These are phyloP conservation scores for Popillia japonica DNA, from an alignment of 1,140 invertebrate genomes.

Conservation along the genomic window DNA sequence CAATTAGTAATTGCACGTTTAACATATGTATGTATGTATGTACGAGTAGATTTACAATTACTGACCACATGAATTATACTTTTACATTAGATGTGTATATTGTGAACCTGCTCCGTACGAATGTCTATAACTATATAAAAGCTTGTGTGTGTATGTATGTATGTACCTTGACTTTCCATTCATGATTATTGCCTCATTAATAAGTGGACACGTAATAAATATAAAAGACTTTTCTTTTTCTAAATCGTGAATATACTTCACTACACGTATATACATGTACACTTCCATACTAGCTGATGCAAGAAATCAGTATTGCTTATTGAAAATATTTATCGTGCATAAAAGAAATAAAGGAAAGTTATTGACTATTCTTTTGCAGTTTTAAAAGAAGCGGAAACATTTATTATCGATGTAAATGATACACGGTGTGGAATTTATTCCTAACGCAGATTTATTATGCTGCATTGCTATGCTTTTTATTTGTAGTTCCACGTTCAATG, in stretches of 20 bases:
- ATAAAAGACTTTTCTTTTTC: slow-evolving; percentile 33
- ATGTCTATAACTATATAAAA: neutral
- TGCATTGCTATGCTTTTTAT: slow-evolving; percentile 17
- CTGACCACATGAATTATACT: slow-evolving; percentile 26
- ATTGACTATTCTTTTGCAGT: slow-evolving; percentile 31
- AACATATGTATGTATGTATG: neutral
- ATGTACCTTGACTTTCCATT: slow-evolving; percentile 31
- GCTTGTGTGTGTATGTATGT: neutral
- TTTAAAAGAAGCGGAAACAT: slow-evolving; percentile 33
- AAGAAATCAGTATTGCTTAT: slow-evolving; percentile 26
- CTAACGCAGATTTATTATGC: slow-evolving; percentile 26
- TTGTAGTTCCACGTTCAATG: neutral
- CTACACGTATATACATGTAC: neutral
- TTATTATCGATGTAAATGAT: slow-evolving; percentile 33
- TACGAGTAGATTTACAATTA: slow-evolving; percentile 32
- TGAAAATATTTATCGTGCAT: slow-evolving; percentile 30
- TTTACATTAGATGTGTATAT: slow-evolving; percentile 6
- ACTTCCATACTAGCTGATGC: neutral
- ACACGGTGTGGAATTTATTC: slow-evolving; percentile 24
- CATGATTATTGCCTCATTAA: slow-evolving; percentile 34
- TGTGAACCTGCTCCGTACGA: neutral
- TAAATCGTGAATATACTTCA: slow-evolving; percentile 25
- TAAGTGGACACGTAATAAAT: slow-evolving; percentile 34
- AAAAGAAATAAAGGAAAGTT: slow-evolving; percentile 34
- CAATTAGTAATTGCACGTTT: slow-evolving; percentile 32